Evolutionary conservation across 2,113 vertebrate genomes (phyloP).

Genomic region (Peucedramus taeniatus): DNA sequence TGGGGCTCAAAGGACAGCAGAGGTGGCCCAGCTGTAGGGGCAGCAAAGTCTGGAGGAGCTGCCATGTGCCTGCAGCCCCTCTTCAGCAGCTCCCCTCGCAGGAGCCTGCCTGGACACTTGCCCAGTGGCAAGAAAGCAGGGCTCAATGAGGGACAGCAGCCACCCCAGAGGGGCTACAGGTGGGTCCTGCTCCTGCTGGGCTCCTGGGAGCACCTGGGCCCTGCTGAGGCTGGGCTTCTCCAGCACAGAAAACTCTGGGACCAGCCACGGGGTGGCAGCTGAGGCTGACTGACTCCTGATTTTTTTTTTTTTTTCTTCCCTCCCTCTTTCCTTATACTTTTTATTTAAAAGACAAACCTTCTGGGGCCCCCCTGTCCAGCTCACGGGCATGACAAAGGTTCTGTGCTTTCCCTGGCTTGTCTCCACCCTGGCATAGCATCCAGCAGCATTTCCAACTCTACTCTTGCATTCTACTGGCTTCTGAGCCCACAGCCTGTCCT

Average conservation of each 20-base stretch:
- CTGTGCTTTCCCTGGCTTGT: background rate
- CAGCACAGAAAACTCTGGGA: background rate
- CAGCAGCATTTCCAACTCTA: background rate
- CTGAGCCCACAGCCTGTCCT: background rate
- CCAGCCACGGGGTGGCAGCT: background rate
- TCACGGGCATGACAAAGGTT: rapidly evolving
- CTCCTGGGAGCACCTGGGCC: background rate
- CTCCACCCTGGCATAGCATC: background rate
- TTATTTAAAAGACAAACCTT: background rate
- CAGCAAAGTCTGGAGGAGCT: background rate
- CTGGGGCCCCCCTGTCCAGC: rapidly evolving
- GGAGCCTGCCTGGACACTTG: rapidly evolving
- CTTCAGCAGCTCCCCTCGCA: rapidly evolving
- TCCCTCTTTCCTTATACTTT: background rate
- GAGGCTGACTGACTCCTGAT: background rate
- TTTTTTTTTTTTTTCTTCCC: too few species aligned
- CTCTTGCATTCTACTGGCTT: background rate
- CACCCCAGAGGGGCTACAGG: background rate
- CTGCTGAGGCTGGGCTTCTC: background rate
- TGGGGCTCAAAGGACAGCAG: background rate
- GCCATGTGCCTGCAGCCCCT: rapidly evolving
- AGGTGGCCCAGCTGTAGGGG: background rate
- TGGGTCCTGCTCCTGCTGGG: background rate
- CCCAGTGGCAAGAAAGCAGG: rapidly evolving
- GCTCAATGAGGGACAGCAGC: background rate